Evolutionary conservation across 2,113 vertebrate genomes (phyloP).

Genomic region (Pluvianellus socialis): DNA sequence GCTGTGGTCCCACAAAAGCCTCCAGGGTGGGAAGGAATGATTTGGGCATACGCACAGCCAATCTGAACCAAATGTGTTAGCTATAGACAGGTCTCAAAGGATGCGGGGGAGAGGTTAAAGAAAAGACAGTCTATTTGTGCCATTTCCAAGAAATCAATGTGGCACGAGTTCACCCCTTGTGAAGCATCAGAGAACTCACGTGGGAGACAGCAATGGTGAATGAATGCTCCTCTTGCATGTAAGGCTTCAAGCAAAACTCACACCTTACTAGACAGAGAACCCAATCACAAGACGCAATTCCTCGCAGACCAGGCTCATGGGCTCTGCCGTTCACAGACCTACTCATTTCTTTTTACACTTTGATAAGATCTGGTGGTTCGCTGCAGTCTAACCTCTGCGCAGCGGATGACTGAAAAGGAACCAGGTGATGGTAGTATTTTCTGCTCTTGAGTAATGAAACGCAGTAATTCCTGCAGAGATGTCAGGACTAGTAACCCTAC

Average conservation of each 20-base stretch:
- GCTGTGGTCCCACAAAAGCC: neutral
- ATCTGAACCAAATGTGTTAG: neutral
- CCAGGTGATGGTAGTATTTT: neutral
- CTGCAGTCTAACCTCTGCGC: neutral
- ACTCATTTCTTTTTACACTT: neutral
- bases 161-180: neutral
- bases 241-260: neutral
- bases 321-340: neutral
- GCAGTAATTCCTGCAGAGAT: neutral
- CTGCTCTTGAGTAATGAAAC: neutral
- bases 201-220: neutral
- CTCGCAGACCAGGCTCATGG: neutral
- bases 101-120: neutral
- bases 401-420: neutral
- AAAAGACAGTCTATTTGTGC: neutral
- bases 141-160: neutral
- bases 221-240: neutral
- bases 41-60: neutral
- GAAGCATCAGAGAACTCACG: neutral
- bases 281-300: neutral
- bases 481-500: neutral
- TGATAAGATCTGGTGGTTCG: conserved; percentile 33
- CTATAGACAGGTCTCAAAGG: neutral
- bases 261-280: neutral
- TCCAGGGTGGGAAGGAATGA: neutral